Evolutionary conservation across 1,140 invertebrate genomes (phyloP), one percentile per base, ranked within the genome.

Genomic region (Plodia interpunctella): DNA sequence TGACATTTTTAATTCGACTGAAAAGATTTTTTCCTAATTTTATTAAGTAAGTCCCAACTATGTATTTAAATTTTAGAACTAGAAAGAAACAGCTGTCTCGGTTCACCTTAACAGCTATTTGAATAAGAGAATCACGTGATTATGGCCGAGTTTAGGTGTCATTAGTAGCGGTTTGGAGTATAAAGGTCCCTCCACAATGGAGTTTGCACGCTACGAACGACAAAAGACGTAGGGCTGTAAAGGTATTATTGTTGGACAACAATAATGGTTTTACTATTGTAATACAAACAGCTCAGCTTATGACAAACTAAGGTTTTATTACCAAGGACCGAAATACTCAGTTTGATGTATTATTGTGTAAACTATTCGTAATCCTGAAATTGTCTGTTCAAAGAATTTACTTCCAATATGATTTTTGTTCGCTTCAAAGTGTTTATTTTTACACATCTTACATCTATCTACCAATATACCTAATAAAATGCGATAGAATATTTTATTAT

Each of bases 41-140:
- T n/a, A n/a, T n/a, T n/a, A n/a, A n/a, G n/a, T n/a, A n/a, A n/a
- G n/a, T n/a, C n/a, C n/a, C n/a, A n/a, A n/a, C n/a, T n/a, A n/a
- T n/a, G n/a, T n/a, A 32, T 10, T 44, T n/a, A 3, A 15, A 44
- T 15, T 15, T 4, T 15, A 44, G 5, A 44, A 17, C n/a, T n/a
- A n/a, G n/a, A 17, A 44, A 44, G 13, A 44, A 3, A n/a, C 38
- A 44, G 38, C 10, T 15, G 38, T 11, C 13, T 35, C 32, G 13
- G 28, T 32, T 65, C 69, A 75, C 69, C 66, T 67, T 63, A 69
- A 66, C 53, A 61, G 51, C 13, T 60, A 62, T 65, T 62, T 59
- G 51, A 67, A 72, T 62, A 54, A 55, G 50, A 58, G 63, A 57
- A 60, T 62, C 38, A 49, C 57, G 19, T 35, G 57, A 32, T 52